Evolutionary conservation across 2,888 invertebrate species (phyloP), one percentile per base, ranked within the genome.

Genomic region (Himalopsyche tibetana): DNA sequence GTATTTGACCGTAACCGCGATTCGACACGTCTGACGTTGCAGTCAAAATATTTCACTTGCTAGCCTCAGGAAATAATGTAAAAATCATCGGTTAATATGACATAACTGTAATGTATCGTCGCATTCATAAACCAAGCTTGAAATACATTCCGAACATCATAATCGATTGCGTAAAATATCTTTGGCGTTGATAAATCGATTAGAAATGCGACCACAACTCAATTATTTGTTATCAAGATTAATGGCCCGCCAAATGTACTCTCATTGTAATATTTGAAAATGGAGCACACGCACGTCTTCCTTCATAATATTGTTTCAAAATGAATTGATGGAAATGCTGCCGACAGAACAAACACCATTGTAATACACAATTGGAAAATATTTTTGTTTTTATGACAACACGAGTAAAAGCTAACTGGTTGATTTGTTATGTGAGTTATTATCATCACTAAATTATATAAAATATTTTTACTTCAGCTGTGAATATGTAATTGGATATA

Each of bases 191-290:
- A 74, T 74, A 74, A 74, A 74, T 74, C 74, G 74, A 74, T 74
- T 74, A 74, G 74, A 74, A 74, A 74, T 74, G 74, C 74, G 74
- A 74, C 74, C 74, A 74, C 74, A 74, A 74, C 74, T 74, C 74
- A 15, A 74, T 51, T 51, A 51, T 74, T 74, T 15, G 74, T 74
- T 74, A 74, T 74, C 36, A 74, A 38, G 74, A 74, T 74, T 38
- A 74, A 74, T 74, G 74, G 15, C 36, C 74, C 74, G 74, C 74
- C 74, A 74, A 74, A 74, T 38, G 12, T 12, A 74, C 5, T 74
- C 74, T 74, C 74, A 74, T 74, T 74, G 74, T 74, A 74, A 74
- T 36, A 74, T 36, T 74, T 74, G 2, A 4, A 38, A 74, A 74
- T 74, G 12, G 74, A 74, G 36, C 74, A 74, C 74, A 74, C 74